phyloP scores from a whole-genome alignment of 2,888 invertebrate genomes.

The Andrena hattorfiana region DNA sequence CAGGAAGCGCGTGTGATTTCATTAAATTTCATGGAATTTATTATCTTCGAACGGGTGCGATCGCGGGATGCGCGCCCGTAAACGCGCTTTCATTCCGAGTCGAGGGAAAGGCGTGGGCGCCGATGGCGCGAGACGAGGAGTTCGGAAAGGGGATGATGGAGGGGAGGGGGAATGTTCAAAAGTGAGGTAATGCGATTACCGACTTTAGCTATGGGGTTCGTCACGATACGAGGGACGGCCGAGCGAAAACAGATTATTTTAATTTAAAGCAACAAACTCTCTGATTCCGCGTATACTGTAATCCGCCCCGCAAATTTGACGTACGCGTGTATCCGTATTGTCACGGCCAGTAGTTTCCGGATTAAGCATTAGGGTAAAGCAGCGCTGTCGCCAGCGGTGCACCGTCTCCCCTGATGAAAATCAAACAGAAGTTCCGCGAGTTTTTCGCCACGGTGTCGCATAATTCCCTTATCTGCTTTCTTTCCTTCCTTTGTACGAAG shows the following conservation, averaged over 20 bases:
- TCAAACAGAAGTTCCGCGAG: constrained; percentile 34
- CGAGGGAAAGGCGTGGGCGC: not conserved
- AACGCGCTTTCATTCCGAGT: constrained; percentile 29
- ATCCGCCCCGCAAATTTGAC: constrained; percentile 69
- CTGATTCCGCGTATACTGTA: constrained; percentile 61
- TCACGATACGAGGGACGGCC: constrained; percentile 52
- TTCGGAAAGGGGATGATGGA: not conserved
- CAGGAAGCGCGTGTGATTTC: constrained; percentile 33
- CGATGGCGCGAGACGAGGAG: not conserved
- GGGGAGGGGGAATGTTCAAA: constrained; percentile 36
- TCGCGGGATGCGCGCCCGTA: constrained; percentile 8
- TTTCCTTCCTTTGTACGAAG: not conserved
- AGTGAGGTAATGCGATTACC: constrained; percentile 75
- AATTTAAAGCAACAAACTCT: constrained; percentile 77
- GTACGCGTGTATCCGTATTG: constrained; percentile 56
- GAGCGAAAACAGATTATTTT: constrained; percentile 76
- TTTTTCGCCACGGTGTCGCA: not conserved
- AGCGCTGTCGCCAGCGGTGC: not conserved
- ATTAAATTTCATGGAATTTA: constrained; percentile 51
- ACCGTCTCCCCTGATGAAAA: constrained; percentile 40
- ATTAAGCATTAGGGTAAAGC: constrained; percentile 29
- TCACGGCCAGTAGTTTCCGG: constrained; percentile 34
- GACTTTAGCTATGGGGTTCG: constrained; percentile 52
- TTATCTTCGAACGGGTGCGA: constrained; percentile 32
- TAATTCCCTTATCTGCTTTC: not conserved